Evolutionary conservation across 2,888 invertebrate species (phyloP).

Genomic region (Branchipolynoe longqiensis): DNA sequence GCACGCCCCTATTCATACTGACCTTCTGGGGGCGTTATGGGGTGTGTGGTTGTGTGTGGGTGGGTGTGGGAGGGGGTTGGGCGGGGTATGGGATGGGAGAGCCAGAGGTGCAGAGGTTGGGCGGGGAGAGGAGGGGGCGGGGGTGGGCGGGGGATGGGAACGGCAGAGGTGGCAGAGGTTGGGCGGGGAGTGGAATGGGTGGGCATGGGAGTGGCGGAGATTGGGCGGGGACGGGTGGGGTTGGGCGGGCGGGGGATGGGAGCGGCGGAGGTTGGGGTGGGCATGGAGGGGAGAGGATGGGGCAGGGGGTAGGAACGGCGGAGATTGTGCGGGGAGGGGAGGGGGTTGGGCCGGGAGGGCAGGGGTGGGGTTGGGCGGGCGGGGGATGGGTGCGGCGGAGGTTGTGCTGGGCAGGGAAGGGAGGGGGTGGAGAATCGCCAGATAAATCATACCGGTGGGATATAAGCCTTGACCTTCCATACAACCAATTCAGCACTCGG

Average conservation of each 20-base stretch:
- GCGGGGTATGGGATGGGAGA: not conserved
- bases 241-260: too few relatives aligned
- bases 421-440: not conserved
- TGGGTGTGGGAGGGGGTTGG: not conserved
- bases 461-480: slow-evolving; percentile 37
- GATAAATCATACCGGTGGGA: slow-evolving; percentile 34
- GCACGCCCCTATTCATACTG: too few relatives aligned
- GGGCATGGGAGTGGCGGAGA: too few relatives aligned
- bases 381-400: not conserved
- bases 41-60: too few relatives aligned
- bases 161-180: not conserved
- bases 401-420: not conserved
- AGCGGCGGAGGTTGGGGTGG: not conserved
- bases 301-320: not conserved
- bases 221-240: too few relatives aligned
- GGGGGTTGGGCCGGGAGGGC: too few relatives aligned
- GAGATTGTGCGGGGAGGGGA: too few relatives aligned
- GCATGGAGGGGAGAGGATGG: not conserved
- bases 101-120: too few relatives aligned
- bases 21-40: too few relatives aligned
- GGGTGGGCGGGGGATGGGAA: not conserved
- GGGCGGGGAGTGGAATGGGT: not conserved
- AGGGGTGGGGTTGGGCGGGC: not conserved
- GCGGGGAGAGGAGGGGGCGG: slow-evolving; percentile 18
- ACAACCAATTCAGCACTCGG: slow-evolving; percentile 28